Conservation (phyloP, 2,113 vertebrate genomes). For the Myodes glareolus region DNA sequence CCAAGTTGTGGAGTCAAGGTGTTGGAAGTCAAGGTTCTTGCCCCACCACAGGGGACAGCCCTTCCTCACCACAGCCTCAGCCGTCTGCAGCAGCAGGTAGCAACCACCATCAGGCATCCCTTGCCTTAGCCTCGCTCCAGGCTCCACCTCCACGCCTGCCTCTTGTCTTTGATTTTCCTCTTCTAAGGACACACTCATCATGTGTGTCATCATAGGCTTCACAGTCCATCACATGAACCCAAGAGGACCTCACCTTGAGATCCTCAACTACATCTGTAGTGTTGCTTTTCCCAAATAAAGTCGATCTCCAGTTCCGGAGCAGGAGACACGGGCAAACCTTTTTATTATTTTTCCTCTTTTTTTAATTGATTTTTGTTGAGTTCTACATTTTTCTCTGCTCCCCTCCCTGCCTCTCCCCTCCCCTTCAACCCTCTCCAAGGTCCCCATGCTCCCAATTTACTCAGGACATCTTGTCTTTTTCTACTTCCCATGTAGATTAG, state of each 20-base stretch:
- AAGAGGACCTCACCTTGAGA: neutral
- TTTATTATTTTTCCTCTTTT: neutral
- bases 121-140: neutral
- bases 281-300: neutral
- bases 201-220: neutral
- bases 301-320: neutral
- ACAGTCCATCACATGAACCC: neutral
- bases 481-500: too few species aligned
- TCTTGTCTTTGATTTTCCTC: neutral
- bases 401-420: too few species aligned
- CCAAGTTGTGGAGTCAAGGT: neutral
- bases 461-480: too few species aligned
- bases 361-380: too few species aligned
- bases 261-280: neutral
- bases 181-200: neutral
- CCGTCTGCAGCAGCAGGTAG: neutral
- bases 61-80: neutral
- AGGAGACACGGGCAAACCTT: neutral
- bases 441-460: too few species aligned
- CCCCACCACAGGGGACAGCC: accelerated
- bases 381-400: too few species aligned
- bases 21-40: neutral
- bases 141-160: neutral
- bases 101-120: accelerated
- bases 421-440: too few species aligned